Percentiles rank a stretch among this genome's conserved stretches.
These are phyloP conservation scores for human (Homo sapiens) DNA, from an alignment of 2,113 vertebrate genomes.

Conservation along the genomic window GRCh38 chr15:100394001-100394500, in stretches of 20 bases:
- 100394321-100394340: not conserved
- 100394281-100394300: not conserved
- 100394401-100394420: not conserved
- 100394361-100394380: not conserved
- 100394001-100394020: not conserved
- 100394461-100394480: not conserved
- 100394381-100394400: not conserved
- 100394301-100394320: not conserved
- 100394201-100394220: not conserved
- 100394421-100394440: not conserved
- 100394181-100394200: not conserved
- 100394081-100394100: not conserved
- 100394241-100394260: not conserved
- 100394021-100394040: not conserved
- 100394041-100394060: not conserved
- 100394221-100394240: not conserved
- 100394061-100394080: not conserved
- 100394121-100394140: not conserved
- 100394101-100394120: not conserved
- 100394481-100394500: not conserved
- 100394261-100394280: not conserved
- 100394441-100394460: not conserved
- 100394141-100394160: not conserved
- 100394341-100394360: accelerated
- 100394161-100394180: not conserved